Evolutionary conservation across 2,797 vertebrate genomes (phyloP), one percentile per base, ranked within the genome.

Genomic region (Eulemur rubriventer): DNA sequence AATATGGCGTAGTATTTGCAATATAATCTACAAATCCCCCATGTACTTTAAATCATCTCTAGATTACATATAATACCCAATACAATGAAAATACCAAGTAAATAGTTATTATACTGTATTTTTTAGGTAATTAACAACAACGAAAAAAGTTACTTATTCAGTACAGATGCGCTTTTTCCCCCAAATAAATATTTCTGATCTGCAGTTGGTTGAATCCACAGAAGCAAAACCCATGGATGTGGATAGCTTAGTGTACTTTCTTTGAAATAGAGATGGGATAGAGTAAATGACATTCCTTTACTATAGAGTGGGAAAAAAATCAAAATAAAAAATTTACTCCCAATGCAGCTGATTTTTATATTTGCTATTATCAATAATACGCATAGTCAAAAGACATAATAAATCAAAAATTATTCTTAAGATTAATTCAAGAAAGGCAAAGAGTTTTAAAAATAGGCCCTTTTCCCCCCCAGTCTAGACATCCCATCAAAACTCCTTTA

Each of bases 401-500:
- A 91, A 86, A 92, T 78, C 11, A 95, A 92, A 90, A 86, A 65
- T 55, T 17, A 86, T 75, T 6, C 73, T 93, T 73, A 86, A 72
- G 90, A 89, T 43, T 35, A 79, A 63, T 1, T 87, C 2, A 95
- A 12, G 41, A 86, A 95, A 89, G 73, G 14, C 33, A 59, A 61
- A 61, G 17, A 75, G 4, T 69, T 93, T 84, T 52, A 7, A 89
- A 91, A 92, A 79, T 9, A 82, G 6, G n/a, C 0, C 43, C 12
- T 11, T 28, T 11, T 26, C 59, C 26, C 59, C 11, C 4, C 30
- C 3, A 38, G 30, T 38, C 7, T 76, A 78, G 41, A 59, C 65
- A 82, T 4, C 6, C 9, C 67, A 83, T 70, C 28, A 63, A 81
- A 88, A 67, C 11, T 3, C 17, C 3, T 67, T 30, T 76, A 76